A percentile compares a stretch with the other conserved stretches of the same genome.
Evolutionary conservation across 1,140 invertebrate species (phyloP).

Genomic region (Sitophilus oryzae): DNA sequence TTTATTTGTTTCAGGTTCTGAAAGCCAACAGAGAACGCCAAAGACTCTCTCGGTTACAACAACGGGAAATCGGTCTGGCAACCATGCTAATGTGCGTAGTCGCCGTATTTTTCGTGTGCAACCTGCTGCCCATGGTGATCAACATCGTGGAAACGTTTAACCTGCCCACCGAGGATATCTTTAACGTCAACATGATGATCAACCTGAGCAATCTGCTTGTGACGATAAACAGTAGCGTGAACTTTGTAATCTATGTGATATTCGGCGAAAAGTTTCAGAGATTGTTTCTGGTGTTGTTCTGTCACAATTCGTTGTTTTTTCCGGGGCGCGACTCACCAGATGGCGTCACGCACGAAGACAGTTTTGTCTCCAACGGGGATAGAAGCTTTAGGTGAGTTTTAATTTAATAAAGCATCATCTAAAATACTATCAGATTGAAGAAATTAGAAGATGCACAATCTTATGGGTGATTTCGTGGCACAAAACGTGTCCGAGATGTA

Average conservation of each 20-base stretch:
- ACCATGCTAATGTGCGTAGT: conserved; percentile 93
- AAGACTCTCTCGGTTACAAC: conserved; percentile 70
- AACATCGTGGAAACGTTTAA: conserved; percentile 80
- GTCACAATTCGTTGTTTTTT: conserved; percentile 54
- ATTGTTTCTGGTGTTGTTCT: conserved; percentile 82
- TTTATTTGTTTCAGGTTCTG: conserved; percentile 58
- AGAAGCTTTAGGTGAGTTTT: conserved; percentile 40
- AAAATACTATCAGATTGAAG: too few species aligned
- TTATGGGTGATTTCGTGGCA: too few species aligned
- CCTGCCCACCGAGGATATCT: conserved; percentile 37
- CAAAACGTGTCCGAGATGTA: too few species aligned
- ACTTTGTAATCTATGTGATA: conserved; percentile 95
- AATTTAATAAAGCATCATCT: too few species aligned
- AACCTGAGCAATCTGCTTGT: conserved; percentile 88
- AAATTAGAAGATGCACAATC: too few species aligned
- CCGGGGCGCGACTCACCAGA: conserved; percentile 62
- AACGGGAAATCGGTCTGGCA: conserved; percentile 81
- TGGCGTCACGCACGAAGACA: conserved; percentile 69
- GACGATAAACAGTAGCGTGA: conserved; percentile 93
- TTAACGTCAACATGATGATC: conserved; percentile 70
- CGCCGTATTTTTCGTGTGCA: conserved; percentile 90
- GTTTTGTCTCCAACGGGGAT: conserved; percentile 68
- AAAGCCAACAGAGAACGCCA: conserved; percentile 78
- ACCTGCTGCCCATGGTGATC: conserved; percentile 81
- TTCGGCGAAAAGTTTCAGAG: conserved; percentile 95